Evolutionary conservation across 2,888 invertebrate species (phyloP), one percentile per base, ranked within the genome.

Genomic region (Galerucella pusilla): DNA sequence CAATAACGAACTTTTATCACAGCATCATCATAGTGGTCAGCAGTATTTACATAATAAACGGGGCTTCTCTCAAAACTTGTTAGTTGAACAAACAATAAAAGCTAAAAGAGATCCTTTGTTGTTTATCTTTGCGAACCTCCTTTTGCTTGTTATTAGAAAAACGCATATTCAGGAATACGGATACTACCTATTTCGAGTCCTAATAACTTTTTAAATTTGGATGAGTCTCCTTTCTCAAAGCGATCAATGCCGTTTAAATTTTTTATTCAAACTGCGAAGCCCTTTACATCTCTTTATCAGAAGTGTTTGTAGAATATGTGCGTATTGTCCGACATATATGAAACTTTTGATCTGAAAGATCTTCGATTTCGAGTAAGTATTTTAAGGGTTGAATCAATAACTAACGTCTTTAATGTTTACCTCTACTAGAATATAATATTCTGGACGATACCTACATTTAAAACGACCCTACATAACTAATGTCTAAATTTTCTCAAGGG

Each of bases 11-110:
- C 25, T 14, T 61, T 35, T 35, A 61, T 61, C 61, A 14, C 14
- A 12, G 9, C 16, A 57, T 9, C 61, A 35, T 61, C 61, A 35
- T 28, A 61, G 61, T 35, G 61, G 61, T 61, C 61, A 61, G 61
- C 61, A 35, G 28, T n/a, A 61, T 61, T 61, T 61, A 35, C 61
- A 61, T 61, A 61, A 61, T 35, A 61, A 61, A 61, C 35, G 35
- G 11, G 14, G n/a, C 28, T 35, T 61, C 14, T 35, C 14, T 14
- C 12, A 28, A 61, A 61, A 35, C 61, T 61, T 61, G 61, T 61
- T 61, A 61, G 61, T 61, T 61, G 35, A 61, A 61, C 61, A 61
- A 61, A 61, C 61, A 61, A 28, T 12, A 9, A 14, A 61, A 35
- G 61, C 35, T 61, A 61, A 61, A 61, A 5, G 35, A 35, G 35